Evolutionary conservation across 2,113 vertebrate species (phyloP), one percentile per base, ranked within the genome.

Genomic region (Anhinga rufa): DNA sequence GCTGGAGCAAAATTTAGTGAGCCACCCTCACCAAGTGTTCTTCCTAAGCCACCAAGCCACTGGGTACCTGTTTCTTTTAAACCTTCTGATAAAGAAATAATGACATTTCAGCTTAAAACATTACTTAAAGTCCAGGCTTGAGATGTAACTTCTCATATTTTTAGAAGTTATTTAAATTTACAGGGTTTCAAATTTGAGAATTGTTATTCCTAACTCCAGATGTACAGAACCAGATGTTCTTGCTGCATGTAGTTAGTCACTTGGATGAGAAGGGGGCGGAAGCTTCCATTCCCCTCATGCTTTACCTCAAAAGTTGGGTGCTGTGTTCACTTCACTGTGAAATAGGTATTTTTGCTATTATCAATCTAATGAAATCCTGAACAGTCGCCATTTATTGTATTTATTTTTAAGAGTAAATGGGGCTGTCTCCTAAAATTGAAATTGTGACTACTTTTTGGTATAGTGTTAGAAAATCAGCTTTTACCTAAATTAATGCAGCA

Each of bases 1-100:
- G 99, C 99, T 42, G 99, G 99, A 93, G 99, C 99, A 55, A 99
- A 99, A 97, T 99, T 99, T 93, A 99, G 99, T 25, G 99, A 99
- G 97, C 99, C 99, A 2, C 99, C 99, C 44, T 99, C 98, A 60
- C 99, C 99, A 62, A 99, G 99, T 94, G 99, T 99, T 92, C 98
- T 99, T 93, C 99, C 99, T 82, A 99, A 99, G 87, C 99, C 99
- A 75, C 99, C 99, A 14, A 99, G 99, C 91, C 99, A 99, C 97
- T 99, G 99, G 99, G 99, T 99, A 95, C 98, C 98, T 60, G 98
- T 99, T 96, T 98, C 99, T 55, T 98, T 99, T 75, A 98, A 98
- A 76, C 98, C 99, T 97, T 99, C 98, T 95, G 99, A 99, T 96
- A 98, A 99, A 92, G 99, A 99, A 98, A 98, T 98, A 13, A 99